Percentiles rank a stretch among this genome's conserved stretches.
Conservation (phyloP, 2,113 vertebrate species). For the Meriones unguiculatus region DNA sequence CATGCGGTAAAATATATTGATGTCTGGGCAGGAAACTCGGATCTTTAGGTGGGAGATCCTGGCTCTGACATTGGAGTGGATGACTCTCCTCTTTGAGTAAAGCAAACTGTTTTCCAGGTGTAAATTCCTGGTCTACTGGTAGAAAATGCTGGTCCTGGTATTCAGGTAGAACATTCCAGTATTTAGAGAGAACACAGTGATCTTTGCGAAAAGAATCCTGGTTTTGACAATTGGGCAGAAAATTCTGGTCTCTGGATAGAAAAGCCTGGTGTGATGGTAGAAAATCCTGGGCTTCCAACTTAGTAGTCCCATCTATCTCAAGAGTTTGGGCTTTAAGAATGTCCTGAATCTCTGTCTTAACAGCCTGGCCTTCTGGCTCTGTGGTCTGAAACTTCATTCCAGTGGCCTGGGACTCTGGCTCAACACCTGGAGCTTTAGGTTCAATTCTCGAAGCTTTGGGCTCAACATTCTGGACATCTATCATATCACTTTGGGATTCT, state of each 20-base stretch:
- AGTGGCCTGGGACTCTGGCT: not conserved
- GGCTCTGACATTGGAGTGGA: not conserved
- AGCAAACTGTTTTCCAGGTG: not conserved
- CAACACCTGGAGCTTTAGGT: constrained; percentile 16
- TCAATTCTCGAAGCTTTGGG: constrained; percentile 11
- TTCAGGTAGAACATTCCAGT: not conserved
- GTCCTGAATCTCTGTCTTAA: constrained; percentile 37
- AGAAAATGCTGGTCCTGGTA: constrained; percentile 29
- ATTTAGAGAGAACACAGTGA: not conserved
- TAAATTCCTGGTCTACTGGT: not conserved
- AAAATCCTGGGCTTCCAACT: constrained; percentile 33
- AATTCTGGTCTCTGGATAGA: constrained; percentile 29
- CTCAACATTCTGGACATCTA: not conserved
- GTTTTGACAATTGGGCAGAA: not conserved
- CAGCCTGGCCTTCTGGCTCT: not conserved
- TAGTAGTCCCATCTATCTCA: constrained; percentile 27
- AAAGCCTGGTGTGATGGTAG: constrained; percentile 6
- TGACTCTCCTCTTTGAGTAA: not conserved
- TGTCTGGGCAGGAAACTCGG: not conserved
- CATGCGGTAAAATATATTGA: not conserved
- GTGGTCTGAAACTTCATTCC: not conserved
- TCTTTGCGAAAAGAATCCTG: not conserved
- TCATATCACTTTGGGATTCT: not conserved
- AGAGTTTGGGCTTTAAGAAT: not conserved
- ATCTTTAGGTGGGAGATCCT: not conserved